Evolutionary conservation across 2,888 invertebrate species (phyloP).

Genomic region (Synanthedon formicaeformis): DNA sequence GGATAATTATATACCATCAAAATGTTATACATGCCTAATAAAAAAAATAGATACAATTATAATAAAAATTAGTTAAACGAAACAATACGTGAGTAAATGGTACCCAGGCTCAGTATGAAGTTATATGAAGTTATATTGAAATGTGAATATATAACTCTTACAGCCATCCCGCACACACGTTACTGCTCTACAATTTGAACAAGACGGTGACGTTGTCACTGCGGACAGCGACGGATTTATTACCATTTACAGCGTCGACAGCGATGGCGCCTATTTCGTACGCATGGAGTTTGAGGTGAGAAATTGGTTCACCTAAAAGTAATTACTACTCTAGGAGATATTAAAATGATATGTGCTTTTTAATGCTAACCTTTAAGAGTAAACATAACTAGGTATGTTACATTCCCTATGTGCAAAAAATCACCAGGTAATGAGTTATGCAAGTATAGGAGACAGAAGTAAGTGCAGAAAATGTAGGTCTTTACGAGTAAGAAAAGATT

Average conservation of each 20-base stretch:
- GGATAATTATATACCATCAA: no score
- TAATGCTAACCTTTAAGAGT: no score
- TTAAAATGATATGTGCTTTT: no score
- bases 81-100: no score
- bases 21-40: no score
- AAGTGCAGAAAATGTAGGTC: background rate
- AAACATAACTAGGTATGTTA: background rate
- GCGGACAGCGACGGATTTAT: conserved; percentile 94
- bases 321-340: no score
- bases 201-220: conserved; percentile 92
- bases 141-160: conserved; percentile 9
- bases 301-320: no score
- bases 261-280: conserved; percentile 90
- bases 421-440: background rate
- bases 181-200: conserved; percentile 89
- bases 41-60: no score
- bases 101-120: no score
- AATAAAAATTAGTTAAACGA: no score
- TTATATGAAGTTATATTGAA: background rate
- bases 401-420: background rate
- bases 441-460: background rate
- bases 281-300: conserved; percentile 86
- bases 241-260: conserved; percentile 89
- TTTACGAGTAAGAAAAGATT: no score
- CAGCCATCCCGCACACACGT: conserved; percentile 87